Evolutionary conservation across 2,888 invertebrate species (phyloP), one percentile per base, ranked within the genome.

Genomic region (Noctua pronuba): DNA sequence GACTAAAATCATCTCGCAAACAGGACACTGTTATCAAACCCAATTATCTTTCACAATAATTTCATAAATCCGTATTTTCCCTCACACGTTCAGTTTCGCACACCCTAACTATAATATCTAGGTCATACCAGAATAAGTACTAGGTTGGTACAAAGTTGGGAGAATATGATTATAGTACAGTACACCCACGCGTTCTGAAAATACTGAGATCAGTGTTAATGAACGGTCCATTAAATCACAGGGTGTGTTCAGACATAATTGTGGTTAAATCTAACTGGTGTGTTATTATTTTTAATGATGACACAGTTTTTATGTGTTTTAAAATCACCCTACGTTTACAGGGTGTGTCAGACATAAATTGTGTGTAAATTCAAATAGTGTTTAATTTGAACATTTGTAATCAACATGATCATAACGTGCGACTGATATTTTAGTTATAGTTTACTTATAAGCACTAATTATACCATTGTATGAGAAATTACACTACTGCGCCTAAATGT

Each of bases 111-210:
- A 18, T 5, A 31, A 11, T 21, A n/a, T 79, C 16, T 84, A 65
- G 84, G 80, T 79, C 64, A 65, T 41, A 18, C 18, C 6, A 44
- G 60, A 67, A 72, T 73, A 64, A 72, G 44, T 16, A 13, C 16
- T 38, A 38, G 7, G 38, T n/a, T n/a, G 38, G 38, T 41, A 18
- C 35, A 64, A 58, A 64, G 41, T 65, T 78, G 24, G 62, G 41
- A 65, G 44, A n/a, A 73, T 31, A 46, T 31, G 28, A 64, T 24
- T 66, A 75, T 44, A 38, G 28, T n/a, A 75, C 49, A 38, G 28
- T n/a, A 66, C 24, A 62, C 66, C 73, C 70, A 80, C 73, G 80
- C 62, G 18, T 66, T 71, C 18, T 55, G 55, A 44, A 80, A 70
- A 58, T 16, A 70, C 24, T 35, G 46, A 65, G 18, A 70, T 70